These are phyloP conservation scores for Halictus quadricinctus DNA, from an alignment of 2,888 invertebrate species.

Conservation along the genomic window DNA sequence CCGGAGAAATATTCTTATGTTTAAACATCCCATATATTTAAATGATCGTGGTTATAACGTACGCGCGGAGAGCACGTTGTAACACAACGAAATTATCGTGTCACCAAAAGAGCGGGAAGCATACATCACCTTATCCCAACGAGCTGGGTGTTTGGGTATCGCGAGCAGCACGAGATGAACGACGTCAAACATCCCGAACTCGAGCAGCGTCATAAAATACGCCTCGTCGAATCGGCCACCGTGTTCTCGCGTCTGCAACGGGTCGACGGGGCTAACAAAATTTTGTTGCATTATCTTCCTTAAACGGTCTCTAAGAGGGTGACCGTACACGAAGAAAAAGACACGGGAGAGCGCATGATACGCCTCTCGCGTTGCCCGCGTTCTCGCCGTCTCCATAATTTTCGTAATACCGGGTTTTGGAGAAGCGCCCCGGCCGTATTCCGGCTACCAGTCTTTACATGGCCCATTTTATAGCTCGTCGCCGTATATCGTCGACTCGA, in stretches of 20 bases:
- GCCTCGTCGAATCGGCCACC: not conserved
- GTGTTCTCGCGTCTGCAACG: not conserved
- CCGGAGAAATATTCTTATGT: not conserved
- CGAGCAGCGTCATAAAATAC: not conserved
- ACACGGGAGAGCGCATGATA: slow-evolving; percentile 20
- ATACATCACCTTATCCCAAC: not conserved
- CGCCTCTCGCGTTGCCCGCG: slow-evolving; percentile 67
- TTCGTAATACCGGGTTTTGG: slow-evolving; percentile 80
- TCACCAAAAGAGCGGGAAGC: not conserved
- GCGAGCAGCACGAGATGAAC: not conserved
- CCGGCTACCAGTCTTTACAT: slow-evolving; percentile 79
- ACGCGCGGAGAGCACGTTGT: not conserved
- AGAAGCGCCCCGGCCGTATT: slow-evolving; percentile 68
- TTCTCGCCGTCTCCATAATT: slow-evolving; percentile 75
- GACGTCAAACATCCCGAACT: slow-evolving; percentile 1
- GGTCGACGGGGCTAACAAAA: not conserved
- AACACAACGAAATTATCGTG: not conserved
- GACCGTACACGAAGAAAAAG: slow-evolving; percentile 13
- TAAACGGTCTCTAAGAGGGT: slow-evolving; percentile 41
- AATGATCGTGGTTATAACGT: not conserved
- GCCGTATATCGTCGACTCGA: slow-evolving; percentile 39
- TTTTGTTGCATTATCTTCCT: slow-evolving; percentile 21
- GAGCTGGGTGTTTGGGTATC: not conserved
- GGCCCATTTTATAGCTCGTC: slow-evolving; percentile 73
- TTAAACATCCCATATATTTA: not conserved